Conservation (phyloP, 1,140 invertebrate species). For the Hypothenemus hampei region DNA sequence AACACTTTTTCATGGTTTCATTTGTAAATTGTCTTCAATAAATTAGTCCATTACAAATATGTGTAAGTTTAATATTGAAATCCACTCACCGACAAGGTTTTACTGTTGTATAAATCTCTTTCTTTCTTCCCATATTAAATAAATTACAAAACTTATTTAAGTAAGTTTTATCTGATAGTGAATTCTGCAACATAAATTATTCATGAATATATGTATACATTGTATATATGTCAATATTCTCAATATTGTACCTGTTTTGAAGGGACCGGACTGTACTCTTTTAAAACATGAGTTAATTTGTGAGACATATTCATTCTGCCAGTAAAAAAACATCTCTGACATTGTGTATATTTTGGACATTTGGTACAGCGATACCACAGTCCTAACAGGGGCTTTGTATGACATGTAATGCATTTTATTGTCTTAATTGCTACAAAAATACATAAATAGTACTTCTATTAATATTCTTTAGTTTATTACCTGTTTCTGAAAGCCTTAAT, state of each 20-base stretch:
- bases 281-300: conserved; percentile 65
- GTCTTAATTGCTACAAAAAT: conserved; percentile 47
- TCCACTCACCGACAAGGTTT: not conserved
- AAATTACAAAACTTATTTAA: too few species aligned
- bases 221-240: too few species aligned
- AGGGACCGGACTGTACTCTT: conserved; percentile 62
- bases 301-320: conserved; percentile 62
- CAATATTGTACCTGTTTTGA: not conserved
- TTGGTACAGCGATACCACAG: conserved; percentile 64
- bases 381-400: conserved; percentile 50
- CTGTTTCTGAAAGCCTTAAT: conserved; percentile 49
- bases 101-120: not conserved
- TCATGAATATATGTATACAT: too few species aligned
- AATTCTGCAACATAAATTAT: too few species aligned
- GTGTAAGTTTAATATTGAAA: not conserved
- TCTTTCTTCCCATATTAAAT: not conserved
- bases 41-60: not conserved
- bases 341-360: conserved; percentile 69
- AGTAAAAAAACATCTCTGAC: conserved; percentile 72
- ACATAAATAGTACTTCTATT: not conserved
- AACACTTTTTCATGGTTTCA: not conserved
- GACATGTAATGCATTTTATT: conserved; percentile 51
- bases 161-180: too few species aligned
- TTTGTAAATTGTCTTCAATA: conserved; percentile 6
- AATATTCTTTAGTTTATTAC: conserved; percentile 33